Evolutionary conservation across 2,797 vertebrate species (phyloP), one percentile per base, ranked within the genome.

Genomic region (Neopelma chrysocephalum): DNA sequence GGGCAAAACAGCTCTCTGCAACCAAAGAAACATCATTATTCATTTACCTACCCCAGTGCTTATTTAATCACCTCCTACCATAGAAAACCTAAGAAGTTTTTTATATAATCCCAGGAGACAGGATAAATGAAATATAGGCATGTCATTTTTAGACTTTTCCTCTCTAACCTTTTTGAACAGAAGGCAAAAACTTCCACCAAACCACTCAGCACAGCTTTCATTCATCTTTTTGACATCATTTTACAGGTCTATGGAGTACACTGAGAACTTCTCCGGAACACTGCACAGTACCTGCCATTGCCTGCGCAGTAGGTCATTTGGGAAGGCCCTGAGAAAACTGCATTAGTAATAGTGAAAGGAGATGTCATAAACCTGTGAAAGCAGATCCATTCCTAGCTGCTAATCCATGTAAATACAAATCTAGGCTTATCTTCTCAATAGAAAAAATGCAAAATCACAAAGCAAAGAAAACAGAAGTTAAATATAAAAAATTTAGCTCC

Each of bases 341-440:
- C 12, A 68, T 29, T 29, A 80, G 69, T 47, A 54, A 66, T 16
- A 53, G 27, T 62, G 43, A 82, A 92, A 8, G 14, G 32, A 92
- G 31, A 48, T 36, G 23, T 68, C 70, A 93, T 65, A 89, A 89
- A 93, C 40, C 14, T 25, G 19, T 51, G 64, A 69, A 83, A 92
- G 64, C 1, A 3, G n/a, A 83, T 58, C 15, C 26, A 72, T 88
- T 80, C 57, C 54, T 73, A 66, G 12, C 27, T 78, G n/a, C 15
- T 92, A 51, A 92, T 73, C 69, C 48, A 36, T n/a, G 34, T 54
- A 90, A 87, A 91, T 14, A 82, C 14, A 90, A 94, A 95, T 73
- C 32, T 75, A 71, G 27, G 43, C 5, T 73, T 86, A 47, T 43
- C n/a, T 81, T 66, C 86, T 76, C 18, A 75, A 47, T 21, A 51